Percentiles rank a stretch among this genome's conserved stretches.
Conservation (phyloP, 2,113 vertebrate species). For the Gracilinanus agilis region DNA sequence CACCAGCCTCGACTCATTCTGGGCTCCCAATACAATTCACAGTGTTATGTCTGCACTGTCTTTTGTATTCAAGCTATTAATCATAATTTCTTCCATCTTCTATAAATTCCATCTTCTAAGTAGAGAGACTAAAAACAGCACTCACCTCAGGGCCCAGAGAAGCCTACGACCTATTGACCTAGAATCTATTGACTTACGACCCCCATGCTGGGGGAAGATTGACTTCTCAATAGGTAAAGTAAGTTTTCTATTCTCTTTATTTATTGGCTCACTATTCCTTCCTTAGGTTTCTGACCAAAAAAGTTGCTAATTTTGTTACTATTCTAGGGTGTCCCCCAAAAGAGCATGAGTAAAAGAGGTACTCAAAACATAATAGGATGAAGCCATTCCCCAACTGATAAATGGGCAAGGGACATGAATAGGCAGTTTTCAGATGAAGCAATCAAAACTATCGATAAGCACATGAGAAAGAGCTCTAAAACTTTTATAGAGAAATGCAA, state of each 20-base stretch:
- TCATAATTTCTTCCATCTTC: background rate
- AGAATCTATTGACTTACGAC: no score
- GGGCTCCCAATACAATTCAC: background rate
- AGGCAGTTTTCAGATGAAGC: no score
- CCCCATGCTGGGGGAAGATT: background rate
- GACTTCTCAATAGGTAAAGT: background rate
- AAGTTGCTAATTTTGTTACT: background rate
- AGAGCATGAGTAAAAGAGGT: background rate
- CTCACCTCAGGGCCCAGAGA: background rate
- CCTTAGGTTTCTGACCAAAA: background rate
- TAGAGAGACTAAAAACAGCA: background rate
- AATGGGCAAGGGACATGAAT: no score
- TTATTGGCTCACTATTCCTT: background rate
- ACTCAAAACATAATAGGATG: background rate
- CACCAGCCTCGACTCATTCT: background rate
- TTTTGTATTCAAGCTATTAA: background rate
- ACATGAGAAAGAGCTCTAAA: no score
- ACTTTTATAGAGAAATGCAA: no score
- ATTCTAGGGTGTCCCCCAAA: background rate
- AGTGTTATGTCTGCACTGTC: background rate
- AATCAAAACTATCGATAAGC: no score
- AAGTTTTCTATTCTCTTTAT: background rate
- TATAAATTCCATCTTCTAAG: background rate
- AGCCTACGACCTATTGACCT: no score
- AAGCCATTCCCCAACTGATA: no score